Evolutionary conservation across 2,113 vertebrate species (phyloP), one percentile per base, ranked within the genome.

Genomic region (Girardinichthys multiradiatus): DNA sequence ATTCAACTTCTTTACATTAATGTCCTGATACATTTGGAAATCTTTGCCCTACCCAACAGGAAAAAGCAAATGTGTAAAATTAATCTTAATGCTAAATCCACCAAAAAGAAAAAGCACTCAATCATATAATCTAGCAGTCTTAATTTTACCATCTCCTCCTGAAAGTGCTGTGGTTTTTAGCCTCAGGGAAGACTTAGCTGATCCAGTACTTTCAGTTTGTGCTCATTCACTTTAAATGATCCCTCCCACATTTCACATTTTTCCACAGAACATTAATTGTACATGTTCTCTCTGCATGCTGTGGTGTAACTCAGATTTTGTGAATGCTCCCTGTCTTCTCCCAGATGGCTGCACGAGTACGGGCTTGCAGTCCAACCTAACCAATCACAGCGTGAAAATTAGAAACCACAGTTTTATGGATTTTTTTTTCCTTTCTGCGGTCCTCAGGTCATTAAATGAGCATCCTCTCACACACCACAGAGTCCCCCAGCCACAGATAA

Each of bases 11-110:
- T 54, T n/a, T n/a, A n/a, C 48, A 3, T n/a, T 9, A 2, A n/a
- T n/a, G 19, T 10, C 8, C 2, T 39, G 48, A n/a, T 54, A 54
- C 48, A 54, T 54, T 54, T 54, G 0, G 6, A 54, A 54, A 24
- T n/a, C 5, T 79, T 76, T 14, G 69, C 27, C 35, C 68, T 27
- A 59, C 39, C 74, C 74, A 72, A 76, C 70, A 63, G 58, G 30
- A 63, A 73, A 71, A 39, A 71, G 86, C 85, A 88, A 85, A 83
- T 74, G 59, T 27, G 6, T 33, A 42, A 82, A 82, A 81, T 83
- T 72, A 1, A 33, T 66, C 78, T 77, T 85, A 91, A 89, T 87
- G 82, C 79, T 79, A 80, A 90, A 87, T 85, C 77, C 58, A 59
- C 64, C 66, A 79, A 86, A 84, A 86, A 82, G 78, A 76, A 89